Evolutionary conservation across 2,113 vertebrate species (phyloP).

Genomic region (Forbesichthys agassizii): DNA sequence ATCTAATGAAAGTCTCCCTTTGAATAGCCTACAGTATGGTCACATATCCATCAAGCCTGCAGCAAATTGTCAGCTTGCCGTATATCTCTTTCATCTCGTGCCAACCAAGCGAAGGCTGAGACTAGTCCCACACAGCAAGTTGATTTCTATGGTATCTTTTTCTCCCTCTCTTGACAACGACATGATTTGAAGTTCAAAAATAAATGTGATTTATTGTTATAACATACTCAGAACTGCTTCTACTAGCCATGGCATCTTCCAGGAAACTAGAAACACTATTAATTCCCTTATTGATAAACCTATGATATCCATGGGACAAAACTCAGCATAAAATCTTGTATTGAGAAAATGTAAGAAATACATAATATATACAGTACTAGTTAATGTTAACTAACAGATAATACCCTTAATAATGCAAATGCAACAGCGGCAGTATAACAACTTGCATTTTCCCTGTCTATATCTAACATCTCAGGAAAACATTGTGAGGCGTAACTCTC

Average conservation of each 20-base stretch:
- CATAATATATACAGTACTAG: no score
- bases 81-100: not conserved
- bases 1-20: not conserved
- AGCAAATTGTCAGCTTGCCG: not conserved
- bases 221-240: constrained; percentile 26
- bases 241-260: constrained; percentile 21
- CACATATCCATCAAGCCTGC: not conserved
- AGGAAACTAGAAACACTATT: constrained; percentile 21
- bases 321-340: no score
- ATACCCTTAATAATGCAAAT: no score
- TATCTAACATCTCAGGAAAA: constrained; percentile 2
- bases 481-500: not conserved
- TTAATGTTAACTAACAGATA: no score
- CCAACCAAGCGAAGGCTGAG: constrained; percentile 53
- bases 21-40: not conserved
- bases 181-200: constrained; percentile 62
- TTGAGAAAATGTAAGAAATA: no score
- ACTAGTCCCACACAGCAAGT: constrained; percentile 5
- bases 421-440: not conserved
- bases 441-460: not conserved
- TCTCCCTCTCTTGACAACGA: constrained; percentile 53
- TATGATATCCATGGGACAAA: no score
- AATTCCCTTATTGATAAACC: constrained; percentile 32
- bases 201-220: constrained; percentile 50
- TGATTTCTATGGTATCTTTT: constrained; percentile 7